Conservation (phyloP, 2,888 invertebrate species). For the Mycalesis mineus region DNA sequence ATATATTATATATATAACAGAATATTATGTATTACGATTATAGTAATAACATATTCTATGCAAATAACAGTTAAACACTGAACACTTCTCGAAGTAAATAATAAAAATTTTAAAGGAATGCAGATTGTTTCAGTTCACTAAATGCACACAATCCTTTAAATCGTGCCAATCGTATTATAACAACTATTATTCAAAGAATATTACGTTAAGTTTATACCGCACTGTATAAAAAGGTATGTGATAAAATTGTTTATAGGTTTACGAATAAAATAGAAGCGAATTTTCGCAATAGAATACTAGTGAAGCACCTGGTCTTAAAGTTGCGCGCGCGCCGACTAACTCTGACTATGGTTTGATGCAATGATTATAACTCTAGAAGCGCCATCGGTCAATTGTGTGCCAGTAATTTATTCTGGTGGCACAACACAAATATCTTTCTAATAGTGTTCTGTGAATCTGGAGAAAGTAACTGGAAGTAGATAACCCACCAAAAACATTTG, state of each 20-base stretch:
- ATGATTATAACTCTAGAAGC: slow-evolving; percentile 7
- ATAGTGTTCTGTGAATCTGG: too few species aligned
- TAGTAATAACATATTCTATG: too few species aligned
- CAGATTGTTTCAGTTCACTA: neutral
- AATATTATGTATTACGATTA: neutral
- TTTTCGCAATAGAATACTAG: neutral
- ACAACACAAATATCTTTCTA: too few species aligned
- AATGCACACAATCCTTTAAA: neutral
- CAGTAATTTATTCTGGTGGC: too few species aligned
- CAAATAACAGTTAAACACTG: too few species aligned
- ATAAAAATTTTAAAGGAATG: neutral
- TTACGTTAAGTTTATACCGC: neutral
- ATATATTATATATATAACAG: neutral
- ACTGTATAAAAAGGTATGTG: neutral
- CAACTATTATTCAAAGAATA: too few species aligned
- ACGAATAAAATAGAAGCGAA: neutral
- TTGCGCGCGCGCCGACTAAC: slow-evolving; percentile 25
- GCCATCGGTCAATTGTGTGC: neutral
- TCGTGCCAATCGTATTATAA: neutral
- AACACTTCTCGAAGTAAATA: neutral
- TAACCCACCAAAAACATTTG: too few species aligned
- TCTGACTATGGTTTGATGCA: slow-evolving; percentile 10
- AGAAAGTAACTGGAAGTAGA: too few species aligned
- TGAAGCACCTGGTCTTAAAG: slow-evolving; percentile 7
- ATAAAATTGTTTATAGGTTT: neutral